Percentiles rank a stretch among this genome's conserved stretches.
These are phyloP conservation scores for Lordiphosa mommai DNA, from an alignment of 1,140 invertebrate genomes.

Conservation along the genomic window DNA sequence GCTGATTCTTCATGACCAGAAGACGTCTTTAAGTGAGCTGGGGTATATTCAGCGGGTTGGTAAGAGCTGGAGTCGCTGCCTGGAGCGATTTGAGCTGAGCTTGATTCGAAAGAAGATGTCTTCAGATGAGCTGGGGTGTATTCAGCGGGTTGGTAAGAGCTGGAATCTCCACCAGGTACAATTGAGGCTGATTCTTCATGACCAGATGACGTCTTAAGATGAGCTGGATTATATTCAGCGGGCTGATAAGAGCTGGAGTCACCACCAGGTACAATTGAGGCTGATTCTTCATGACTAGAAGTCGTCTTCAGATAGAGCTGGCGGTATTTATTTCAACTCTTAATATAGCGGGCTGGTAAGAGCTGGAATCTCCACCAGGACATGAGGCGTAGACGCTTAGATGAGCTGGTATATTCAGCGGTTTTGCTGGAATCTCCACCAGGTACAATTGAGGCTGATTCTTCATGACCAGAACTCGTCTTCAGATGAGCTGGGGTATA, in stretches of 20 bases:
- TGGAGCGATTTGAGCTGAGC: constrained; percentile 2
- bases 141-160: constrained; percentile 19
- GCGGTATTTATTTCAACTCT: constrained; percentile 21
- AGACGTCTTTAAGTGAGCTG: not conserved
- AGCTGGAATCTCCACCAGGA: constrained; percentile 28
- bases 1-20: not conserved
- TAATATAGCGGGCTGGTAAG: constrained; percentile 32
- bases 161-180: constrained; percentile 5
- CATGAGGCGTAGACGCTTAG: too few relatives aligned
- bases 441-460: too few relatives aligned
- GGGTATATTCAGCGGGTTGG: constrained; percentile 13
- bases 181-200: not conserved
- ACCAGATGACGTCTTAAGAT: not conserved
- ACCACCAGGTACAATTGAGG: constrained; percentile 17
- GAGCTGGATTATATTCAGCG: constrained; percentile 15
- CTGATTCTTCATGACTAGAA: not conserved
- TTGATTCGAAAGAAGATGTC: too few relatives aligned
- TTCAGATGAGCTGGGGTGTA: constrained; percentile 3
- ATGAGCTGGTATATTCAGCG: too few relatives aligned
- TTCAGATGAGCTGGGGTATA: too few relatives aligned
- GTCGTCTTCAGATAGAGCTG: not conserved
- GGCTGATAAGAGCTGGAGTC: constrained; percentile 34
- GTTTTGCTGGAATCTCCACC: too few relatives aligned
- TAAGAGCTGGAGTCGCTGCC: constrained; percentile 13
- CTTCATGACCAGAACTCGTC: too few relatives aligned